phyloP scores from a whole-genome alignment of 2,113 vertebrate species.

The Turdus rufiventris region DNA sequence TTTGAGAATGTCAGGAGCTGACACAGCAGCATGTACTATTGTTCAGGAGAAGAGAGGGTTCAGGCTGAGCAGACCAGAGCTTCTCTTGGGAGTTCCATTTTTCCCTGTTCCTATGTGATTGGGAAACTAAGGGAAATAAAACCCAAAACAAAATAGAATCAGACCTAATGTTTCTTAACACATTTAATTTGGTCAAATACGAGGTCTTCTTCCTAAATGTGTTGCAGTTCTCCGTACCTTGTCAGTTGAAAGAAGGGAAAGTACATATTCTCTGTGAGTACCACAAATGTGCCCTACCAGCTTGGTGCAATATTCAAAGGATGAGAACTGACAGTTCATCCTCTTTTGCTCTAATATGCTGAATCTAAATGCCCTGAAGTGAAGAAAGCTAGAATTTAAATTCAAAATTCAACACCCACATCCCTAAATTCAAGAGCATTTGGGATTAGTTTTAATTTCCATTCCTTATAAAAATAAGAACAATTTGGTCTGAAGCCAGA shows the following conservation, averaged over 20 bases:
- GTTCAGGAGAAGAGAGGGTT: neutral
- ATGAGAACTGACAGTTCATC: conserved; percentile 43
- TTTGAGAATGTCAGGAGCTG: neutral
- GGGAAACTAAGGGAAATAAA: neutral
- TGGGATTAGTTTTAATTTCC: neutral
- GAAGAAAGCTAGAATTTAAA: neutral
- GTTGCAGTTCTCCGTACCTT: neutral
- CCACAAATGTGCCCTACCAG: neutral
- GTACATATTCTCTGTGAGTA: neutral
- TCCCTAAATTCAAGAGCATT: conserved; percentile 2
- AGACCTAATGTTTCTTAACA: neutral
- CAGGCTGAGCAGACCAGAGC: neutral
- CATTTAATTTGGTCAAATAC: neutral
- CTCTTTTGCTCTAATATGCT: conserved; percentile 37
- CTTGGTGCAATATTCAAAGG: neutral
- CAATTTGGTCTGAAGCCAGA: neutral
- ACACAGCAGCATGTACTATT: neutral
- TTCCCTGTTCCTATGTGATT: neutral
- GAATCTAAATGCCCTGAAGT: conserved; percentile 38
- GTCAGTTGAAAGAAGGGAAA: neutral
- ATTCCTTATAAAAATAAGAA: neutral
- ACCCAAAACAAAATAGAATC: neutral
- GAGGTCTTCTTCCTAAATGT: neutral
- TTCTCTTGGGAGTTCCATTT: neutral
- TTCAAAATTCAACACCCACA: conserved; percentile 38